These are phyloP conservation scores for Tinea trinotella DNA, from an alignment of 2,888 invertebrate genomes.

Conservation along the genomic window DNA sequence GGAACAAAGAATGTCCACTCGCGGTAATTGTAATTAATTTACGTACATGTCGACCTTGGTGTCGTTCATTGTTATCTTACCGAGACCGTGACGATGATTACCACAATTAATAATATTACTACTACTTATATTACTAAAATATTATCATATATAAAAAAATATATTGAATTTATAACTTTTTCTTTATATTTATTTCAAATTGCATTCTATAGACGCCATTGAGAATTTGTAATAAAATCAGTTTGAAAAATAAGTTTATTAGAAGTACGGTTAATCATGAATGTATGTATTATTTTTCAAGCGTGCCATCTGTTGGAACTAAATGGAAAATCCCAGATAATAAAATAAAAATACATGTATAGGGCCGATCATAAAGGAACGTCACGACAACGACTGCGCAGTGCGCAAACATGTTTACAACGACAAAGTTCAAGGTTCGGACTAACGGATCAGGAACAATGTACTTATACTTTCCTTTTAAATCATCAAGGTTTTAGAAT, in stretches of 20 bases:
- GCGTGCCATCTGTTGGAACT: neutral
- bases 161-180: too few relatives aligned
- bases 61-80: conserved; percentile 39
- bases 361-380: conserved; percentile 14
- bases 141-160: neutral
- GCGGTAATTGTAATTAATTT: conserved; percentile 64
- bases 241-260: too few relatives aligned
- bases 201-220: too few relatives aligned
- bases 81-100: conserved; percentile 34
- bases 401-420: conserved; percentile 67
- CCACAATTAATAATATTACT: conserved; percentile 11
- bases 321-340: conserved; percentile 14
- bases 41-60: conserved; percentile 51
- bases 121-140: conserved; percentile 25
- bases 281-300: conserved; percentile 30
- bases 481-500: conserved; percentile 16
- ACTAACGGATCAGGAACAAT: conserved; percentile 44
- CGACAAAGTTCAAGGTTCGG: conserved; percentile 64
- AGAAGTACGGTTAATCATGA: too few relatives aligned
- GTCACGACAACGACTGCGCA: conserved; percentile 32
- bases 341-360: conserved; percentile 9
- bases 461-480: conserved; percentile 31
- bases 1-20: conserved; percentile 72
- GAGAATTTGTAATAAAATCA: too few relatives aligned
- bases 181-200: too few relatives aligned